phyloP scores from a whole-genome alignment of 2,797 vertebrate species.

The Trachops cirrhosus region DNA sequence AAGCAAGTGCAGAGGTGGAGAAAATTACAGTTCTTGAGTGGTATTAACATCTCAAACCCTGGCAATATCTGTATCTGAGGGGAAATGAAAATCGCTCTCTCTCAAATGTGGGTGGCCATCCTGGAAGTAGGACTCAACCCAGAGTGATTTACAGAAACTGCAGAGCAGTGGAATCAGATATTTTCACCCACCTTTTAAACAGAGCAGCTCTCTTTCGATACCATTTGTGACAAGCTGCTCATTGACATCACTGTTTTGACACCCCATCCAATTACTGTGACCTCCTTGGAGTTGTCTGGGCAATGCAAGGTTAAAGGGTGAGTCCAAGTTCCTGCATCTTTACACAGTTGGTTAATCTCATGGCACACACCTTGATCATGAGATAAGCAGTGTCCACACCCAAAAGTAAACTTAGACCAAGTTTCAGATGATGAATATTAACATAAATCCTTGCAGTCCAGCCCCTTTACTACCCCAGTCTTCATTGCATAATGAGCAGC shows the following conservation, averaged over 20 bases:
- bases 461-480: accelerated
- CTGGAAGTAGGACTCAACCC: neutral
- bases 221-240: neutral
- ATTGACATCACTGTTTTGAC: neutral
- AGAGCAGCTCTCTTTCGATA: neutral
- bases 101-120: neutral
- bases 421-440: neutral
- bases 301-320: neutral
- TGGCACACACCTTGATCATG: neutral
- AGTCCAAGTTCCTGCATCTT: neutral
- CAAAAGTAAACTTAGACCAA: neutral
- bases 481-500: neutral
- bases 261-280: neutral
- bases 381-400: neutral
- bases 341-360: neutral
- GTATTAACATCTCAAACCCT: neutral
- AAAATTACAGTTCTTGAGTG: conserved; percentile 12
- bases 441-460: neutral
- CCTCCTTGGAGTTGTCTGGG: neutral
- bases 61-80: neutral
- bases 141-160: neutral
- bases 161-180: neutral
- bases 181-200: neutral
- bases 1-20: neutral
- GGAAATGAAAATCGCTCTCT: neutral